Evolutionary conservation across 2,888 invertebrate species (phyloP), one percentile per base, ranked within the genome.

Genomic region (Teinopalpus imperialis): DNA sequence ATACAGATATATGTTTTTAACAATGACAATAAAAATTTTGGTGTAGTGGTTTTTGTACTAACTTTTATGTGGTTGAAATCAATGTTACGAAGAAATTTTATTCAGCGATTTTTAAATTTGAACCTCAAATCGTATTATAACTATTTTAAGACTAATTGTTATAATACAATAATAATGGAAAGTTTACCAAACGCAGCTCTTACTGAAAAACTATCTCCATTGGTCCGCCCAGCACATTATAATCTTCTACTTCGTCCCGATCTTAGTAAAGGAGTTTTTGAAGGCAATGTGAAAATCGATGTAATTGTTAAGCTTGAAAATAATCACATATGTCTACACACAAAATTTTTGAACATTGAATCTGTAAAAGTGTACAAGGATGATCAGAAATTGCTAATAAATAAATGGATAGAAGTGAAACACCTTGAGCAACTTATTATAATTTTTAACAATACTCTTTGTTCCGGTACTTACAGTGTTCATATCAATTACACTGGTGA

Each of bases 401-500:
- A 61, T 2, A 81, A 81, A 45, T 78, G 63, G 53, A 49, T 61
- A 14, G 78, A 81, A 61, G 56, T 75, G 0, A 66, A 71, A 39
- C 61, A 70, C 20, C 47, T 75, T 34, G 87, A 89, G 54, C 82
- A 86, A 54, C 61, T 87, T 1, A 48, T 72, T 12, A 73, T 89
- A 45, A 57, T 74, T 36, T 78, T 85, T 43, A 63, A 74, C 16
- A 54, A 57, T 35, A 44, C 48, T 8, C 34, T 86, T 9, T 54
- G 41, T 24, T 47, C 73, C 3, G 89, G 87, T 1, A 76, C 74
- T 41, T 92, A 92, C 63, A 74, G 77, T 7, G 66, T 94, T 7
- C 65, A 74, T 27, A 87, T 95, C 30, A 74, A 90, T 23, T 95
- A 93, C 62, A 74, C 78, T 49, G 95, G 95, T 0, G 88, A 89